Percentiles rank a stretch among this genome's conserved stretches.
These are phyloP conservation scores for Microtus richardsoni DNA, from an alignment of 2,113 vertebrate species.

Conservation along the genomic window DNA sequence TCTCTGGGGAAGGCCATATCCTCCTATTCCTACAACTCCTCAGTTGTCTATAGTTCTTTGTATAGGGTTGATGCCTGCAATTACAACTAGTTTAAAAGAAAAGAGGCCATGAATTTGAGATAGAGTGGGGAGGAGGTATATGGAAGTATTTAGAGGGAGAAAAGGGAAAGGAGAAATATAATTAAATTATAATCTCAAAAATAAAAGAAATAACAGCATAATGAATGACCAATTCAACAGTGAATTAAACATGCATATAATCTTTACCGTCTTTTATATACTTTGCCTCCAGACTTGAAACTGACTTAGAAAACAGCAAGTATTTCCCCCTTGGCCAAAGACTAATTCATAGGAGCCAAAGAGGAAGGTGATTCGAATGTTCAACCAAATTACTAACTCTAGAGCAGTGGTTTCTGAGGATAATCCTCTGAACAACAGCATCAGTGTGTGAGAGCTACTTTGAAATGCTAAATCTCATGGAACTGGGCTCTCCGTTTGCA, in stretches of 20 bases:
- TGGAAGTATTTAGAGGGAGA: neutral
- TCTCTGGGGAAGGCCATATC: neutral
- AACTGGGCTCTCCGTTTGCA: conserved; percentile 35
- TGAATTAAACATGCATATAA: neutral
- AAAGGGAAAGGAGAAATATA: neutral
- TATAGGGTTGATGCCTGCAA: neutral
- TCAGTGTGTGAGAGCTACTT: neutral
- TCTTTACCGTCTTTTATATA: conserved; percentile 61
- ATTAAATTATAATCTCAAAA: neutral
- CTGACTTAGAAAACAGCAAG: conserved; percentile 10
- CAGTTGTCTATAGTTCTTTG: neutral
- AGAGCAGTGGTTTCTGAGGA: neutral
- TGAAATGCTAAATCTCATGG: conserved; percentile 22
- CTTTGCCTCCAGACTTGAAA: conserved; percentile 29
- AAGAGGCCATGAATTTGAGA: neutral
- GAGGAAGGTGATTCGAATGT: neutral
- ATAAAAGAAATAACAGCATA: neutral
- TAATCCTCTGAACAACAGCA: neutral
- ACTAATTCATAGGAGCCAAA: conserved; percentile 13
- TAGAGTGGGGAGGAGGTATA: neutral
- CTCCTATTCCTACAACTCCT: neutral
- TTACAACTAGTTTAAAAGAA: neutral
- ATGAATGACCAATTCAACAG: conserved; percentile 29
- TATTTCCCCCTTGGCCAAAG: conserved; percentile 18
- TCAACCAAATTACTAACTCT: conserved; percentile 46